Evolutionary conservation across 92 coral and sea anemone genomes (phyloP).

Genomic region (Blastomussa wellsi): DNA sequence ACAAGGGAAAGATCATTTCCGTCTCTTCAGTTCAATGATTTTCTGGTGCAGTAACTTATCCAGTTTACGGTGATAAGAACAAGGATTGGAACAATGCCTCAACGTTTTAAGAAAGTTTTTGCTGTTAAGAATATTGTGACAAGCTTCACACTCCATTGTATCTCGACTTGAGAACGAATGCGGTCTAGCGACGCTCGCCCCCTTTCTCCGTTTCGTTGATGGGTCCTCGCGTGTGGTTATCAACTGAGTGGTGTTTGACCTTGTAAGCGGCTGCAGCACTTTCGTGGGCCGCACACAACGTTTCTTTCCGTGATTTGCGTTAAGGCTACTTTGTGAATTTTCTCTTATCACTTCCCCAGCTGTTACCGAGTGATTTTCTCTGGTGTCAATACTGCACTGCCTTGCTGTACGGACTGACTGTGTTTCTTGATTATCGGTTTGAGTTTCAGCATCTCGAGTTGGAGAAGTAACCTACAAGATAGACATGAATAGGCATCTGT

Average conservation of each 20-base stretch:
- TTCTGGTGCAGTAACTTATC: background rate
- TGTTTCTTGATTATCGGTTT: background rate
- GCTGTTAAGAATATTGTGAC: conserved; percentile 32
- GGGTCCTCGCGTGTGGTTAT: background rate
- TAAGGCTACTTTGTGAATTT: background rate
- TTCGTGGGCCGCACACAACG: background rate
- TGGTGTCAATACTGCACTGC: background rate
- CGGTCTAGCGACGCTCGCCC: background rate
- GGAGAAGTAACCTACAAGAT: background rate
- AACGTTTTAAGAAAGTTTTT: conserved; percentile 23
- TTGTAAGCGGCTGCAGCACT: conserved; percentile 5
- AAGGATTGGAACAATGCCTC: conserved; percentile 5
- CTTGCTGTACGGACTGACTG: background rate
- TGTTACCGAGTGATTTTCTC: background rate
- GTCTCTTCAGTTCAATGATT: background rate
- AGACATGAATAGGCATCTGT: background rate
- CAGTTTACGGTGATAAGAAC: conserved; percentile 19
- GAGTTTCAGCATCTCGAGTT: conserved; percentile 23
- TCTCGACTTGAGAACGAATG: background rate
- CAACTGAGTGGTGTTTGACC: background rate
- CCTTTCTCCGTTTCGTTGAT: background rate
- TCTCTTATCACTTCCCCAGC: background rate
- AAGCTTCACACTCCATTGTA: conserved; percentile 9
- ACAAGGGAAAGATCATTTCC: background rate
- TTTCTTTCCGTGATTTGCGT: background rate